Percentiles rank a stretch among this genome's conserved stretches.
Evolutionary conservation across 2,113 vertebrate species (phyloP).

Genomic region (Saimiri boliviensis): DNA sequence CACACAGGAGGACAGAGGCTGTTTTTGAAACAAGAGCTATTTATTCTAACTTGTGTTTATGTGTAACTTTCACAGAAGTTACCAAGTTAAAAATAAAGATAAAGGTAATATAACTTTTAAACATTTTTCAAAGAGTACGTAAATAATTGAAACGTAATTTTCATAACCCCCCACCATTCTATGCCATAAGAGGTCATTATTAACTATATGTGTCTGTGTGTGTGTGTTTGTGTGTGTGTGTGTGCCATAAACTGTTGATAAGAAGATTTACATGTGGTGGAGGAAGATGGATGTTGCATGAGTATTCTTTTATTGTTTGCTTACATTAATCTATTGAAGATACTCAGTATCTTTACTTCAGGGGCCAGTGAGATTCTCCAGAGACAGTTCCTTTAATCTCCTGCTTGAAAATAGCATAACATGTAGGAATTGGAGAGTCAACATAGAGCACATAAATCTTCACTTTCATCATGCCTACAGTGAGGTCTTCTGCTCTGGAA

Average conservation of each 20-base stretch:
- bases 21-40: background rate
- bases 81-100: background rate
- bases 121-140: background rate
- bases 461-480: background rate
- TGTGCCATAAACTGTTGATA: background rate
- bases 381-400: background rate
- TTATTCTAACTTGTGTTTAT: background rate
- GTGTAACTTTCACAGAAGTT: background rate
- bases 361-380: background rate
- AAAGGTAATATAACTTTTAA: background rate
- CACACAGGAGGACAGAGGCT: background rate
- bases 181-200: background rate
- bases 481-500: background rate
- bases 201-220: background rate
- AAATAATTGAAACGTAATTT: background rate
- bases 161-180: background rate
- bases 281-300: background rate
- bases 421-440: background rate
- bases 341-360: background rate
- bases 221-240: background rate
- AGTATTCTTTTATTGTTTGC: background rate
- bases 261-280: background rate
- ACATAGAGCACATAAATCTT: background rate
- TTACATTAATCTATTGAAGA: background rate
- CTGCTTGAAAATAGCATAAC: background rate